Percentiles rank a stretch among this genome's conserved stretches.
Conservation (phyloP, 1,140 invertebrate species). For the Penaeus chinensis region DNA sequence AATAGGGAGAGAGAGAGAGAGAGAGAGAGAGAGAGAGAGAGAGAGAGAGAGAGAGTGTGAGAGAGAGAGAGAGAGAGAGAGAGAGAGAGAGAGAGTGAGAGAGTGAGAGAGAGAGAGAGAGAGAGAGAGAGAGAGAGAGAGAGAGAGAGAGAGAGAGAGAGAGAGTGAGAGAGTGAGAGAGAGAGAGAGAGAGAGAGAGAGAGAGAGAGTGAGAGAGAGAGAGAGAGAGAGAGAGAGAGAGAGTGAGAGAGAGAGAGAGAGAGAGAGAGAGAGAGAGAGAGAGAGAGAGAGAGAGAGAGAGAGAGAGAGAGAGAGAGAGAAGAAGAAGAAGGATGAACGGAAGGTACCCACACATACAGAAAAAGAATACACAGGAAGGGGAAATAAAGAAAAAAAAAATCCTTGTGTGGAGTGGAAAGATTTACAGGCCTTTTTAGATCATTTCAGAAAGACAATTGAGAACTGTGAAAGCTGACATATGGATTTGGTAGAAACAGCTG, state of each 20-base stretch:
- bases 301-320: background rate
- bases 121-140: background rate
- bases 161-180: background rate
- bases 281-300: background rate
- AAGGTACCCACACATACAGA: too few relatives aligned
- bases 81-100: background rate
- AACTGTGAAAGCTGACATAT: too few relatives aligned
- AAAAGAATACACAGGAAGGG: too few relatives aligned
- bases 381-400: too few relatives aligned
- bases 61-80: background rate
- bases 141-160: too few relatives aligned
- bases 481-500: too few relatives aligned
- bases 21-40: background rate
- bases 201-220: background rate
- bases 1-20: background rate
- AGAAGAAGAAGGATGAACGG: too few relatives aligned
- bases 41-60: background rate
- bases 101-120: too few relatives aligned
- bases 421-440: too few relatives aligned
- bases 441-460: too few relatives aligned
- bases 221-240: slow-evolving; percentile 11
- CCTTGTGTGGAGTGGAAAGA: too few relatives aligned
- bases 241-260: background rate
- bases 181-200: background rate
- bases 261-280: background rate